Evolutionary conservation across 2,797 vertebrate species (phyloP).

Genomic region (Danionella dracula): DNA sequence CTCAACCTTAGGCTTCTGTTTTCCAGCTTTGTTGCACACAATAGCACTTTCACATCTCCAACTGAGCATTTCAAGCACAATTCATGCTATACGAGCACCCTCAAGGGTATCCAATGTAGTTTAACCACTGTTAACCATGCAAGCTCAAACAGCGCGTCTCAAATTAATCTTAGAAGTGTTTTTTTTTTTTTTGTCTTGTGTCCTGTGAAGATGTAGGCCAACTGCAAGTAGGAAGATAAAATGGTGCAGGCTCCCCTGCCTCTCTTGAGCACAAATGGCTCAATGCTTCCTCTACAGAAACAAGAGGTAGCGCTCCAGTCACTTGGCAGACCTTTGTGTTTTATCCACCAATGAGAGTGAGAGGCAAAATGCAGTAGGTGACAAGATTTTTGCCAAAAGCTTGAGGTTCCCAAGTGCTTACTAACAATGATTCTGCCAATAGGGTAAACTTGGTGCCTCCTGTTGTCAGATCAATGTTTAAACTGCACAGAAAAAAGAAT

Average conservation of each 20-base stretch:
- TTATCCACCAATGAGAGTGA: slow-evolving; percentile 11
- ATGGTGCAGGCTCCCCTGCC: background rate
- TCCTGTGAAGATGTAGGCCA: background rate
- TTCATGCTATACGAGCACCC: no score
- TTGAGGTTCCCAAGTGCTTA: background rate
- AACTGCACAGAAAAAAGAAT: background rate
- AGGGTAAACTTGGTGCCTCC: background rate
- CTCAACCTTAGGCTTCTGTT: no score
- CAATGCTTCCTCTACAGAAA: slow-evolving; percentile 14
- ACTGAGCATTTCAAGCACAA: no score
- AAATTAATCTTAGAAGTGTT: background rate
- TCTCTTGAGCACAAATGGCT: slow-evolving; percentile 1
- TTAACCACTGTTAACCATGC: background rate
- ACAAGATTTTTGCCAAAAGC: slow-evolving; percentile 18
- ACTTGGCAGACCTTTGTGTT: slow-evolving; percentile 22
- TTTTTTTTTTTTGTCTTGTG: background rate
- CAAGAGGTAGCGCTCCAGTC: background rate
- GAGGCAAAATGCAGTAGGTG: slow-evolving; percentile 21
- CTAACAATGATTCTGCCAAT: background rate
- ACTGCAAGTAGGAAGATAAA: background rate
- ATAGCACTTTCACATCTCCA: no score
- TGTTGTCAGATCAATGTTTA: slow-evolving; percentile 1
- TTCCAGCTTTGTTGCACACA: no score
- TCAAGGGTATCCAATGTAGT: background rate
- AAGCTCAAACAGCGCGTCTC: background rate